Evolutionary conservation across 2,113 vertebrate species (phyloP).

Genomic region (Limanda limanda): DNA sequence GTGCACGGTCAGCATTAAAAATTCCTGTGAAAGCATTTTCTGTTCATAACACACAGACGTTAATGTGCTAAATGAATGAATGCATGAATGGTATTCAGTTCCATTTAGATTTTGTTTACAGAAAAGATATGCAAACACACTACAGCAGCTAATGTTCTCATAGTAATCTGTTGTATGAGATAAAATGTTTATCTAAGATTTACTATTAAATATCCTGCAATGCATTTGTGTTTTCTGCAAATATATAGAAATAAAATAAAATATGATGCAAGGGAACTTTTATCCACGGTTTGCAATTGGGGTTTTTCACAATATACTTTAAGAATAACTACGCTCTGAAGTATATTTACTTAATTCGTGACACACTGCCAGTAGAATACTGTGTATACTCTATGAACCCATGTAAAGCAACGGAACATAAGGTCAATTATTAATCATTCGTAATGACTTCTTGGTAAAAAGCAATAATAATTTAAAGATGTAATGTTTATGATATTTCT

Average conservation of each 20-base stretch:
- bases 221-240: too few relatives aligned
- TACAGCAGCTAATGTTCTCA: not conserved
- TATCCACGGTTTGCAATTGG: too few relatives aligned
- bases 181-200: not conserved
- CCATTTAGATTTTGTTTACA: not conserved
- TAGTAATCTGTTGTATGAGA: too few relatives aligned
- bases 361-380: not conserved
- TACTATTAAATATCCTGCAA: not conserved
- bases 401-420: not conserved
- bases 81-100: not conserved
- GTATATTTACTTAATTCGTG: not conserved
- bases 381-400: not conserved
- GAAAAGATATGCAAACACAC: not conserved
- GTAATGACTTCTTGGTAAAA: not conserved
- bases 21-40: not conserved
- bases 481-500: slow-evolving; percentile 15
- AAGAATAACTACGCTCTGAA: not conserved
- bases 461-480: slow-evolving; percentile 7
- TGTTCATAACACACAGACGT: not conserved
- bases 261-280: too few relatives aligned
- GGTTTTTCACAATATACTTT: too few relatives aligned
- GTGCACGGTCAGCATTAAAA: not conserved
- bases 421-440: not conserved
- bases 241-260: too few relatives aligned
- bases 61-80: not conserved